Evolutionary conservation across 2,888 invertebrate species (phyloP).

Genomic region (Oscheius sp.): DNA sequence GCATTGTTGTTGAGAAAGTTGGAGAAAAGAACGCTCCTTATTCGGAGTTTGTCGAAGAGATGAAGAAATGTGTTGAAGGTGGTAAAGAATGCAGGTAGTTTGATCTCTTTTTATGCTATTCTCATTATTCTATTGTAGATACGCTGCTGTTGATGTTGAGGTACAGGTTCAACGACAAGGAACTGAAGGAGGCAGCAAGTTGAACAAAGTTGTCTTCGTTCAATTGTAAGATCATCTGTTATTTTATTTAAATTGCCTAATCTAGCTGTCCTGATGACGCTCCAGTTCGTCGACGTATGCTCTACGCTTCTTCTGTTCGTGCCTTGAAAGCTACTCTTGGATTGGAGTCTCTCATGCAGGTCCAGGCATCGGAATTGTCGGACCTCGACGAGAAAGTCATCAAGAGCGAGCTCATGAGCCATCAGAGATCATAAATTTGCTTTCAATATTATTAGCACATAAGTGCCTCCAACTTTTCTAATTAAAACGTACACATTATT

Average conservation of each 20-base stretch:
- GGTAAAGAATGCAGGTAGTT: conserved; percentile 69
- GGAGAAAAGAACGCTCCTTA: conserved; percentile 70
- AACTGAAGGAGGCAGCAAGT: conserved; percentile 66
- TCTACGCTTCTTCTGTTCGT: conserved; percentile 70
- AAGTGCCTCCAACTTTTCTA: conserved; percentile 1
- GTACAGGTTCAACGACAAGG: conserved; percentile 70
- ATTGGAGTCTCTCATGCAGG: conserved; percentile 69
- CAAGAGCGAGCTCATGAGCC: conserved; percentile 69
- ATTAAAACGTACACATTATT: neutral
- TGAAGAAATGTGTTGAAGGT: conserved; percentile 60
- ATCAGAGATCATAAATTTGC: conserved; percentile 63
- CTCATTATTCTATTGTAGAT: conserved; percentile 38
- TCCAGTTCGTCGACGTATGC: conserved; percentile 70
- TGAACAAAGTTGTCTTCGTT: conserved; percentile 70
- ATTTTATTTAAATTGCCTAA: neutral
- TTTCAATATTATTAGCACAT: neutral
- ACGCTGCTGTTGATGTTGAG: conserved; percentile 70
- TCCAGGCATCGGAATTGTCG: conserved; percentile 69
- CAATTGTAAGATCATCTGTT: conserved; percentile 63
- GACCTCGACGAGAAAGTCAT: conserved; percentile 70
- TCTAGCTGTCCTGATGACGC: conserved; percentile 70
- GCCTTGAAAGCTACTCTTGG: conserved; percentile 70
- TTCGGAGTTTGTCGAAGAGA: conserved; percentile 69
- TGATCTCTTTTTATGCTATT: neutral
- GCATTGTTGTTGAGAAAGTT: conserved; percentile 69